These are phyloP conservation scores for Callinectes sapidus DNA, from an alignment of 2,888 invertebrate species.

Conservation along the genomic window DNA sequence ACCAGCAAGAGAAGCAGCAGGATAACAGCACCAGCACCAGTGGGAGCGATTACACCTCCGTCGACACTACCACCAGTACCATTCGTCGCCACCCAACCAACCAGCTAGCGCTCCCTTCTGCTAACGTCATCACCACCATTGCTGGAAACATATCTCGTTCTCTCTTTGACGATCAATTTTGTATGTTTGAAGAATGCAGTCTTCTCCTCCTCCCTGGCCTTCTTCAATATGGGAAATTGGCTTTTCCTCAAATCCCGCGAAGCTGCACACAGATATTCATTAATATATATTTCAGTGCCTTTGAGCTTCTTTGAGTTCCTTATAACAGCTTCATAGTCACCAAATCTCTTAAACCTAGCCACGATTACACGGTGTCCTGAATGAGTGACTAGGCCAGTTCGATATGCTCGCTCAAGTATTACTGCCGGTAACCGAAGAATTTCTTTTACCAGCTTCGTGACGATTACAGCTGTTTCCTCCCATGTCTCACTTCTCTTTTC, in stretches of 20 bases:
- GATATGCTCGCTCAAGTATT: neutral
- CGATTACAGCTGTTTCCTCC: neutral
- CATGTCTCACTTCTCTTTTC: neutral
- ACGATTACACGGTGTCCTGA: constrained; percentile 8
- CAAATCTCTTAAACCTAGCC: neutral
- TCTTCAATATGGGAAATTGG: too few relatives aligned
- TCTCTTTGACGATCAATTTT: too few relatives aligned
- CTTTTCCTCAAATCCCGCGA: neutral
- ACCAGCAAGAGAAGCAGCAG: too few relatives aligned
- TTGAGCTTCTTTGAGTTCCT: neutral
- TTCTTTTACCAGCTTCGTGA: neutral
- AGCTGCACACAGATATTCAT: neutral
- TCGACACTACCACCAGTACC: too few relatives aligned
- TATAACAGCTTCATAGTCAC: constrained; percentile 2
- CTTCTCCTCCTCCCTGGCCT: neutral
- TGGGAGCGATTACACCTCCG: too few relatives aligned
- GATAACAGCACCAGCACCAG: too few relatives aligned
- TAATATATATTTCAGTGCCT: neutral
- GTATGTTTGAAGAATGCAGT: neutral
- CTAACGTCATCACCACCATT: too few relatives aligned
- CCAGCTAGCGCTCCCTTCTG: too few relatives aligned
- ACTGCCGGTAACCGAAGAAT: neutral
- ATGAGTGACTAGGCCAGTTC: neutral
- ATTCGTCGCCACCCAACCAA: too few relatives aligned
- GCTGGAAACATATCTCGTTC: too few relatives aligned